Base-by-base conservation (phyloP, 2,888 invertebrate species). In the Helleia helle region DNA sequence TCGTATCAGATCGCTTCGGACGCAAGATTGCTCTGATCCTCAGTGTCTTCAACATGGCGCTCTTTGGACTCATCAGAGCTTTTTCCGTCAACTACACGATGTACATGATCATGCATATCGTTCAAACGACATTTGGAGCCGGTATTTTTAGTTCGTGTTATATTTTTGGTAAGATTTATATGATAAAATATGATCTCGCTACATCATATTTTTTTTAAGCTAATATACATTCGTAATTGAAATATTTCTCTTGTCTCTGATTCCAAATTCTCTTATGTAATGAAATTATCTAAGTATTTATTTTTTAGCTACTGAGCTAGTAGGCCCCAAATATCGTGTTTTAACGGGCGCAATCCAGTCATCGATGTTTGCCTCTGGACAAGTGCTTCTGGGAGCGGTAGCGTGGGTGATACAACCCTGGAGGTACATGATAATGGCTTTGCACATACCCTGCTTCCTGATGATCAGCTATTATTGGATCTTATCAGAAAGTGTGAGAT, bases 291-390 rank as follows among this genome's bases (percentile, higher is more conserved):
- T n/a, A n/a, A n/a, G n/a, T 9, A 7, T 24, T 15, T 25, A 12
- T 17, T 8, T 50, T 49, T 26, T 39, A 54, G 55, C 47, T 8
- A 86, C 93, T 43, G 94, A 94, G 65, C 70, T 93, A 50, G 92
- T 93, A 2, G 92, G 92, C 0, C 91, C 91, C 1, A 88, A 88
- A 40, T 88, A 88, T 42, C 86, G 94, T 25, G 91, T 93, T 1
- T 55, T 93, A 11, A 89, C 89, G 1, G 89, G 92, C 42, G 89
- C 91, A 1, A 73, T 90, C 9, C 84, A 89, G 6, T 87, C 90
- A 3, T 87, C 90, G 8, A 89, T 91, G 70, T 93, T 91, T 54
- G 89, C 93, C 0, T 53, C 90, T 6, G 93, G 93, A 0, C 92
- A 91, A 70, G 86, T 91, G 22, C 50, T 89, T 1, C 70, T 92